A percentile compares a stretch with the other conserved stretches of the same genome.
Evolutionary conservation across 2,797 vertebrate species (phyloP).

Genomic region (Hydrocynus forskahlii): DNA sequence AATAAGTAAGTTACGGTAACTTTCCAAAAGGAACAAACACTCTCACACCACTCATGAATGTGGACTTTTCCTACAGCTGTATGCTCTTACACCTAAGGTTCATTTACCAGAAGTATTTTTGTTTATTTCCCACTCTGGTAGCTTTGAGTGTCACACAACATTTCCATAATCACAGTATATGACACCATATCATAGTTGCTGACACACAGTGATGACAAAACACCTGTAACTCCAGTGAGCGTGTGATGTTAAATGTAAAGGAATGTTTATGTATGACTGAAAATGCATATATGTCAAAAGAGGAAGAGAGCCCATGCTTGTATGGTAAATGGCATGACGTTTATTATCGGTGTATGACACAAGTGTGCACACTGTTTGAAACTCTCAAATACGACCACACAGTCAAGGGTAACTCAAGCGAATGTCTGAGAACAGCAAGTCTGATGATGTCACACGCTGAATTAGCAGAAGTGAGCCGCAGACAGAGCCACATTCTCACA

Average conservation of each 20-base stretch:
- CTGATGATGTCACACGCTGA: slow-evolving; percentile 31
- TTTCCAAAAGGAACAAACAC: not conserved
- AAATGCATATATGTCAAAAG: not conserved
- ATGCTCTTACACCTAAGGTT: not conserved
- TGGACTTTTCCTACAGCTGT: slow-evolving; percentile 16
- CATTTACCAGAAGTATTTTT: slow-evolving; percentile 25
- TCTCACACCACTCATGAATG: not conserved
- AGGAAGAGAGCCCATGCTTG: slow-evolving; percentile 18
- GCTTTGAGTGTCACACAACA: slow-evolving; percentile 22
- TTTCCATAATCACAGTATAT: slow-evolving; percentile 4
- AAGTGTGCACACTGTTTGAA: not conserved
- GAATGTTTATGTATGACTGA: not conserved
- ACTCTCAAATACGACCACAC: slow-evolving; percentile 26
- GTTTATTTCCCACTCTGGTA: slow-evolving; percentile 22
- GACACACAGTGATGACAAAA: not conserved
- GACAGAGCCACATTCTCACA: not conserved
- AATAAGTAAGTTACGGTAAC: not conserved
- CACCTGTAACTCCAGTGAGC: not conserved
- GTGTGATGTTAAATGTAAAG: not conserved
- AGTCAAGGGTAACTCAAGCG: not conserved
- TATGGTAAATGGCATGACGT: slow-evolving; percentile 48
- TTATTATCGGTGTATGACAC: not conserved
- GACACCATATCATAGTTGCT: not conserved
- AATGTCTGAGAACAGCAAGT: not conserved
- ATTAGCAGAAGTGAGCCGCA: slow-evolving; percentile 34